These are phyloP conservation scores for Erethizon dorsatum DNA, from an alignment of 2,797 vertebrate genomes.

Conservation along the genomic window DNA sequence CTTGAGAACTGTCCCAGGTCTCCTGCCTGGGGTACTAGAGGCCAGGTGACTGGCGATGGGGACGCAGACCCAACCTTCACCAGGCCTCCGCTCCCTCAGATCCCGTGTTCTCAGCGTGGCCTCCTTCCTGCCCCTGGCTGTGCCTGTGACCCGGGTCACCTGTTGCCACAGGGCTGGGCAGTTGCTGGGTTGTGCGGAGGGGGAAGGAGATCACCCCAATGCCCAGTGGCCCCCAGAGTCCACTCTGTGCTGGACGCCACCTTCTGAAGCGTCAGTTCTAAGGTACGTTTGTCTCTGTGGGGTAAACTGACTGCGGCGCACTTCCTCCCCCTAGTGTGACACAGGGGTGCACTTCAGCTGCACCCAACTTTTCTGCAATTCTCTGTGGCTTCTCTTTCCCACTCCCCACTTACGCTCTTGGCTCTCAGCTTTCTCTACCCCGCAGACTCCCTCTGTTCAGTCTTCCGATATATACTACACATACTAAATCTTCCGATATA, in stretches of 20 bases:
- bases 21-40: background rate
- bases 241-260: background rate
- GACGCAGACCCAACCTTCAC: background rate
- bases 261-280: background rate
- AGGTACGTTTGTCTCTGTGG: background rate
- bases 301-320: background rate
- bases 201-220: background rate
- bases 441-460: background rate
- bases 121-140: background rate
- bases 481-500: no score
- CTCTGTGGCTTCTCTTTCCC: background rate
- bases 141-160: background rate
- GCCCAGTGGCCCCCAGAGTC: background rate
- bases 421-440: background rate
- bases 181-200: background rate
- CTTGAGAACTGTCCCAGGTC: background rate
- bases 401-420: background rate
- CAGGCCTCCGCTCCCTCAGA: background rate
- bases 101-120: background rate
- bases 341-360: background rate
- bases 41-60: background rate
- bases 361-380: background rate
- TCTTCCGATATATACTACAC: background rate
- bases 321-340: background rate
- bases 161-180: background rate